These are phyloP conservation scores for Miniopterus natalensis DNA, from an alignment of 2,113 vertebrate species.

Conservation along the genomic window DNA sequence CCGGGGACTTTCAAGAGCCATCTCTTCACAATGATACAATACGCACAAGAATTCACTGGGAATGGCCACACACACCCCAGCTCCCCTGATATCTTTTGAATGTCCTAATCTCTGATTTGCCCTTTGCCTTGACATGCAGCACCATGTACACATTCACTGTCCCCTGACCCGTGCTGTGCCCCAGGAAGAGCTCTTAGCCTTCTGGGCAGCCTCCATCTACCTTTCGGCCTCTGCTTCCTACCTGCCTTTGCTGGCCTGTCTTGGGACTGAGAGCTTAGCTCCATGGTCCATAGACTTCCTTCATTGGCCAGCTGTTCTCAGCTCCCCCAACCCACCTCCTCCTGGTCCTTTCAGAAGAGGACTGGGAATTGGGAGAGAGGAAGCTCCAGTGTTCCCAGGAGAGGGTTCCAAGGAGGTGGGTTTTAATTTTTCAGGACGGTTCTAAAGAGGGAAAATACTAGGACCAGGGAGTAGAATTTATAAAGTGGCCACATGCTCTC, in stretches of 20 bases:
- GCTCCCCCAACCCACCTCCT: not conserved
- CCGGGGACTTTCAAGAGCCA: not conserved
- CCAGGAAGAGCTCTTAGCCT: not conserved
- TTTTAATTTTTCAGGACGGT: constrained; percentile 27
- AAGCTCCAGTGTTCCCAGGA: not conserved
- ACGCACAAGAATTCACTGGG: not conserved
- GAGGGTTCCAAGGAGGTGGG: not conserved
- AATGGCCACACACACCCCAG: not conserved
- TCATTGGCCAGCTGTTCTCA: not conserved
- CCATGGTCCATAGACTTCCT: not conserved
- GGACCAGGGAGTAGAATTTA: not conserved
- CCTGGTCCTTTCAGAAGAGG: not conserved
- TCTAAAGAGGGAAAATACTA: not conserved
- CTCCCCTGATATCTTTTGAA: accelerated
- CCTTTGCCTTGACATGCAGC: not conserved
- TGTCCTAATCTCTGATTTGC: not conserved
- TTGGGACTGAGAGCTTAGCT: not conserved
- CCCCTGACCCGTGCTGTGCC: not conserved
- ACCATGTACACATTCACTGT: not conserved
- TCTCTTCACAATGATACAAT: not conserved
- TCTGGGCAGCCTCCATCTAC: not conserved
- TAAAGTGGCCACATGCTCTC: not conserved
- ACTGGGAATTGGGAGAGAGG: not conserved
- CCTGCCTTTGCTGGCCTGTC: not conserved
- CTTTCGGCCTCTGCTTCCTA: not conserved